phyloP scores from a whole-genome alignment of 2,113 vertebrate genomes.

The Erinaceus europaeus region DNA sequence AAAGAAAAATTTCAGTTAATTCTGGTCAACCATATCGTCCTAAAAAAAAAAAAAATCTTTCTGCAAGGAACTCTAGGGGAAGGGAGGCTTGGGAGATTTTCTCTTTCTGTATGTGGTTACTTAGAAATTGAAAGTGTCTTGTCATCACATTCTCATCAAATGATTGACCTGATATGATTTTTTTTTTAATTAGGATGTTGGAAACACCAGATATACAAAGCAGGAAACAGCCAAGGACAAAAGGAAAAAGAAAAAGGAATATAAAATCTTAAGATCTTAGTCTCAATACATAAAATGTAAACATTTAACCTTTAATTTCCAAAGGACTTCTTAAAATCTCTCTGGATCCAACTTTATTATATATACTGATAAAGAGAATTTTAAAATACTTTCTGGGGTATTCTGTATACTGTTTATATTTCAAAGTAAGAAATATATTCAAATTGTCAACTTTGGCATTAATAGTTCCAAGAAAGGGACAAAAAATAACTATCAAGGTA shows the following conservation, averaged over 20 bases:
- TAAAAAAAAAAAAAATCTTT: background rate
- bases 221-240: slow-evolving; percentile 59
- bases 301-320: slow-evolving; percentile 65
- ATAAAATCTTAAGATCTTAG: slow-evolving; percentile 28
- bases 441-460: slow-evolving; percentile 61
- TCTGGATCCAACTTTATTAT: slow-evolving; percentile 56
- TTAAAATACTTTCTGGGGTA: slow-evolving; percentile 60
- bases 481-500: slow-evolving; percentile 48
- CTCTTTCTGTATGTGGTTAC: slow-evolving; percentile 52
- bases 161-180: slow-evolving; percentile 39
- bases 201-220: slow-evolving; percentile 66
- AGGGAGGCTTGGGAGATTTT: slow-evolving; percentile 38
- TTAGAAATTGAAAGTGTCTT: slow-evolving; percentile 55
- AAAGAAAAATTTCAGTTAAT: slow-evolving; percentile 31
- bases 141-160: slow-evolving; percentile 62
- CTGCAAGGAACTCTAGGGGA: slow-evolving; percentile 32
- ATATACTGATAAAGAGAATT: slow-evolving; percentile 54
- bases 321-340: slow-evolving; percentile 55
- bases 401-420: slow-evolving; percentile 34
- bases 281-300: slow-evolving; percentile 58
- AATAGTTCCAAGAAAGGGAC: slow-evolving; percentile 12
- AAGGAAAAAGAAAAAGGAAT: background rate
- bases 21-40: background rate
- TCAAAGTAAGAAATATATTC: slow-evolving; percentile 49
- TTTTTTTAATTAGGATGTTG: slow-evolving; percentile 62